phyloP scores from a whole-genome alignment of 1,140 invertebrate species.

The Diabrotica undecimpunctata region DNA sequence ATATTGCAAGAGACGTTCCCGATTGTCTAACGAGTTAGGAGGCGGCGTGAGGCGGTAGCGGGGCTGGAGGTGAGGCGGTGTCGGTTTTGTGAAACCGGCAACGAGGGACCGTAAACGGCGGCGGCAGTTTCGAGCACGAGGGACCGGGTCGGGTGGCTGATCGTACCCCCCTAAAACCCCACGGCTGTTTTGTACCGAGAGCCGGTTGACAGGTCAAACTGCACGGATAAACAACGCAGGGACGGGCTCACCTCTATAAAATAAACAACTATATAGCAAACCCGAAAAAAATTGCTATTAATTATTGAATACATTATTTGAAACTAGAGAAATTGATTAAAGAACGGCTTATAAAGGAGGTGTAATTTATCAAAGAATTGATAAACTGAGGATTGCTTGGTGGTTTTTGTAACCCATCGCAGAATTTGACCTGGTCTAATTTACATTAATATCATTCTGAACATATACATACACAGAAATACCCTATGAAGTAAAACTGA shows the following conservation, averaged over 20 bases:
- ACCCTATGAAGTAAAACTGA: too few species aligned
- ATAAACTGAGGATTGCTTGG: too few species aligned
- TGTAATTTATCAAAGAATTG: too few species aligned
- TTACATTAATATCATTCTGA: too few species aligned
- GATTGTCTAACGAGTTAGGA: slow-evolving; percentile 40
- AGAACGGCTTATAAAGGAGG: too few species aligned
- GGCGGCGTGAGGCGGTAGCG: slow-evolving; percentile 16
- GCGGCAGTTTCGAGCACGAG: slow-evolving; percentile 4
- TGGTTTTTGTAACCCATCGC: too few species aligned
- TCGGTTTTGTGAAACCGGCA: slow-evolving; percentile 14
- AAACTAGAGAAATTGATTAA: too few species aligned
- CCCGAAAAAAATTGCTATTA: too few species aligned
- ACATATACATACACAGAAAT: too few species aligned
- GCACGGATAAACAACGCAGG: slow-evolving; percentile 19
- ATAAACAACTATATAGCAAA: too few species aligned
- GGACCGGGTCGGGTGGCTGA: slow-evolving; percentile 15
- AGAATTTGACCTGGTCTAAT: too few species aligned
- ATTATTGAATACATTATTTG: too few species aligned
- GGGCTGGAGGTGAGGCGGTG: slow-evolving; percentile 8
- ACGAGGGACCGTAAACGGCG: slow-evolving; percentile 9
- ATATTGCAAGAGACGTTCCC: slow-evolving; percentile 40
- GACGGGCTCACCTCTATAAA: neutral
- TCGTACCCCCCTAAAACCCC: slow-evolving; percentile 3
- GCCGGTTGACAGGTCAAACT: slow-evolving; percentile 28
- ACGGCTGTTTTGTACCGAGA: slow-evolving; percentile 8